phyloP scores from a whole-genome alignment of 2,797 vertebrate species.

The Columba guinea region DNA sequence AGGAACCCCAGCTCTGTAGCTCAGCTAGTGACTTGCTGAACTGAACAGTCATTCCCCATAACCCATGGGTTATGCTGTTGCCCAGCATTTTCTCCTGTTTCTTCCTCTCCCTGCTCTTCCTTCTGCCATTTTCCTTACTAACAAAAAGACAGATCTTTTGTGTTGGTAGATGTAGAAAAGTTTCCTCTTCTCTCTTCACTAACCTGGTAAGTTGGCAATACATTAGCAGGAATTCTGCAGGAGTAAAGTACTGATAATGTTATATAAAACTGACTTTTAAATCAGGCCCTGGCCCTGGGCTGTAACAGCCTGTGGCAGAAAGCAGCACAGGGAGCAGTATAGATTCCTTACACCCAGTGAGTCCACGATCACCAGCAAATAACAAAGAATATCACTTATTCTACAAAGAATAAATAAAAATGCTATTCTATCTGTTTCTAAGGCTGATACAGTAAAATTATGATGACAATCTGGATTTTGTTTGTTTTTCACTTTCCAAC shows the following conservation, averaged over 20 bases:
- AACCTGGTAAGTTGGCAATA: not conserved
- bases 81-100: not conserved
- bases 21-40: not conserved
- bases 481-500: not conserved
- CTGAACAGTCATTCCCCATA: not conserved
- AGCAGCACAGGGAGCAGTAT: not conserved
- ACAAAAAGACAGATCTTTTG: not conserved
- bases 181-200: not conserved
- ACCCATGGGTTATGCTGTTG: not conserved
- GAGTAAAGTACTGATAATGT: not conserved
- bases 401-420: not conserved
- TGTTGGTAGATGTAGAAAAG: not conserved
- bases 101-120: not conserved
- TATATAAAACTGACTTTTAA: not conserved
- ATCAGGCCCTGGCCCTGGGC: not conserved
- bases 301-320: not conserved
- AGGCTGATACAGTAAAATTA: not conserved
- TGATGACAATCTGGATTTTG: not conserved
- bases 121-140: not conserved
- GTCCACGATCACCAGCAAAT: not conserved
- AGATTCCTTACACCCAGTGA: not conserved
- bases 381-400: not conserved
- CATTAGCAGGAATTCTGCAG: not conserved
- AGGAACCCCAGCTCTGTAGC: not conserved
- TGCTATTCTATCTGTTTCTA: not conserved